phyloP scores from a whole-genome alignment of 2,113 vertebrate genomes.

The Arvicanthis niloticus region DNA sequence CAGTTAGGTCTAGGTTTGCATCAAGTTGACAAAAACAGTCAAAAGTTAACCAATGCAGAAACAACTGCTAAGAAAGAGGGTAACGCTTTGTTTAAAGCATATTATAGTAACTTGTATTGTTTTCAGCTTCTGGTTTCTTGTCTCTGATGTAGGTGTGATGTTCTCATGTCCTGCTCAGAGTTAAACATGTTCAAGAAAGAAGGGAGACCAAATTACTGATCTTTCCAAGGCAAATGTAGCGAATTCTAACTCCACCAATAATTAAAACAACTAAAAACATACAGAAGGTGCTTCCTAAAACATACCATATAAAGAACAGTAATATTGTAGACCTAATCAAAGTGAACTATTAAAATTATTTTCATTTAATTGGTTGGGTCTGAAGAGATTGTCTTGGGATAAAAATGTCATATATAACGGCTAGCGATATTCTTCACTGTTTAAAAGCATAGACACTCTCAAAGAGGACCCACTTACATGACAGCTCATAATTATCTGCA shows the following conservation, averaged over 20 bases:
- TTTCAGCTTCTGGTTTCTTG: background rate
- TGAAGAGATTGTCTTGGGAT: background rate
- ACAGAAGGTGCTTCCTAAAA: background rate
- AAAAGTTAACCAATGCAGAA: background rate
- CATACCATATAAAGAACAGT: background rate
- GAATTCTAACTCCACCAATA: background rate
- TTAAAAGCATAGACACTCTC: background rate
- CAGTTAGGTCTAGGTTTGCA: background rate
- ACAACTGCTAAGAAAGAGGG: background rate
- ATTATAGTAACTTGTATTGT: background rate
- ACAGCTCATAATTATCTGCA: background rate
- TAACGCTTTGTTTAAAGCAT: background rate
- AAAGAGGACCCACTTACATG: background rate
- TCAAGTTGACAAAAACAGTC: background rate
- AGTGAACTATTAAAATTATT: slow-evolving; percentile 25
- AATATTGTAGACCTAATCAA: background rate
- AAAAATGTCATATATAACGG: background rate
- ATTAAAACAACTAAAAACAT: background rate
- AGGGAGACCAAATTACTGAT: background rate
- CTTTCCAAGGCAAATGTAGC: slow-evolving; percentile 13
- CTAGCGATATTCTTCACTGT: background rate
- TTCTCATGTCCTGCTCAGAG: background rate
- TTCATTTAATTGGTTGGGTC: slow-evolving; percentile 17
- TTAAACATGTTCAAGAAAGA: background rate
- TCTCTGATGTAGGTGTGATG: background rate